These are phyloP conservation scores for Myiothlypis coronata DNA, from an alignment of 2,797 vertebrate genomes.

Conservation along the genomic window DNA sequence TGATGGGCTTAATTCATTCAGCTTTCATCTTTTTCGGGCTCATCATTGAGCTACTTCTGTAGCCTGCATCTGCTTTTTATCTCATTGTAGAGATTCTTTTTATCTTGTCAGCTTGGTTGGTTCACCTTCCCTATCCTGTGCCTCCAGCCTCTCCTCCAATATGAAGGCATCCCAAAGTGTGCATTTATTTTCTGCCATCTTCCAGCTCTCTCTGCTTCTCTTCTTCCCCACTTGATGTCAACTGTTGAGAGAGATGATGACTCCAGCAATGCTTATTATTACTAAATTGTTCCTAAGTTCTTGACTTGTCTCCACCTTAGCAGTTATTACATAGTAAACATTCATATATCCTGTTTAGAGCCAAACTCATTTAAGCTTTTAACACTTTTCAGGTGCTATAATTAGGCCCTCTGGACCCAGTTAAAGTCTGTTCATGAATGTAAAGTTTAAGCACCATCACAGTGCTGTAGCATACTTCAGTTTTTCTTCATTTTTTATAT, in stretches of 20 bases:
- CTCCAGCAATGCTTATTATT: background rate
- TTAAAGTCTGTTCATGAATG: background rate
- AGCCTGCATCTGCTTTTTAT: background rate
- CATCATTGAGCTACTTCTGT: background rate
- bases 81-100: background rate
- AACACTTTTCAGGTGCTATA: background rate
- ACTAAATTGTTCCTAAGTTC: background rate
- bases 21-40: background rate
- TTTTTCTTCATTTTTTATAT: background rate
- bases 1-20: background rate
- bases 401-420: slow-evolving; percentile 17
- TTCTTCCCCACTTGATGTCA: background rate
- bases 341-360: background rate
- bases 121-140: background rate
- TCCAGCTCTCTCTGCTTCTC: background rate
- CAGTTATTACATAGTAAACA: background rate
- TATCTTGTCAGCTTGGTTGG: background rate
- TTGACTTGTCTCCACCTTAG: background rate
- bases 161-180: background rate
- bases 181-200: background rate
- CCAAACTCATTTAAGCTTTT: background rate
- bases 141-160: background rate
- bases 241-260: background rate
- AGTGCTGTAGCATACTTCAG: background rate
- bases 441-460: background rate